Percentiles rank a stretch among this genome's conserved stretches.
These are phyloP conservation scores for Odontomyia ornata DNA, from an alignment of 2,888 invertebrate genomes.

Conservation along the genomic window DNA sequence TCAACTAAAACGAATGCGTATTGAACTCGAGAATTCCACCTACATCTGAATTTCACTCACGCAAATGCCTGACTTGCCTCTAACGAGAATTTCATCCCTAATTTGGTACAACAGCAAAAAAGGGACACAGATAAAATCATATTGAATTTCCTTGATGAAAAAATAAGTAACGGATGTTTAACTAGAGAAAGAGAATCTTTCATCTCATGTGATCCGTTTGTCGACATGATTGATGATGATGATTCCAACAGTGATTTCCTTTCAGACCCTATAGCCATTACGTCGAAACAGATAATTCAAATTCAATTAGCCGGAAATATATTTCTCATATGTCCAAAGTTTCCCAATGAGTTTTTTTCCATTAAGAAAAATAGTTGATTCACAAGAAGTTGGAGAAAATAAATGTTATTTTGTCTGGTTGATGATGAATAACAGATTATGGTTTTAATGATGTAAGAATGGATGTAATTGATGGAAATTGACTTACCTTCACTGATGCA, in stretches of 20 bases:
- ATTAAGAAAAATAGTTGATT: not conserved
- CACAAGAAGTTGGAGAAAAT: not conserved
- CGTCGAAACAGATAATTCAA: slow-evolving; percentile 7
- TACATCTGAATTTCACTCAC: too few species aligned
- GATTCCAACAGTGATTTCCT: slow-evolving; percentile 21
- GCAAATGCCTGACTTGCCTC: too few species aligned
- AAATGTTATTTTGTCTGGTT: not conserved
- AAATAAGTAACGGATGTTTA: not conserved
- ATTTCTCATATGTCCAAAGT: slow-evolving; percentile 6
- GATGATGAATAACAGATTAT: too few species aligned
- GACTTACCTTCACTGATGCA: slow-evolving; percentile 77
- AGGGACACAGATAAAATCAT: not conserved
- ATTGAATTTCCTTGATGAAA: not conserved
- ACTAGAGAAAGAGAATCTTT: not conserved
- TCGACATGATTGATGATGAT: slow-evolving; percentile 20
- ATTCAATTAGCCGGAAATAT: slow-evolving; percentile 22
- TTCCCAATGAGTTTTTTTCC: not conserved
- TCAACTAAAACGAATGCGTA: too few species aligned
- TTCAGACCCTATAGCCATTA: not conserved
- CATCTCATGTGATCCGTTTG: not conserved
- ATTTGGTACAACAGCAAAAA: too few species aligned
- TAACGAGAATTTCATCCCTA: too few species aligned
- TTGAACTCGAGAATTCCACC: too few species aligned
- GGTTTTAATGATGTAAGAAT: too few species aligned
- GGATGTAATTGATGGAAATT: not conserved